These are phyloP conservation scores for Enchytraeus crypticus DNA, from an alignment of 2,888 invertebrate species.

Conservation along the genomic window DNA sequence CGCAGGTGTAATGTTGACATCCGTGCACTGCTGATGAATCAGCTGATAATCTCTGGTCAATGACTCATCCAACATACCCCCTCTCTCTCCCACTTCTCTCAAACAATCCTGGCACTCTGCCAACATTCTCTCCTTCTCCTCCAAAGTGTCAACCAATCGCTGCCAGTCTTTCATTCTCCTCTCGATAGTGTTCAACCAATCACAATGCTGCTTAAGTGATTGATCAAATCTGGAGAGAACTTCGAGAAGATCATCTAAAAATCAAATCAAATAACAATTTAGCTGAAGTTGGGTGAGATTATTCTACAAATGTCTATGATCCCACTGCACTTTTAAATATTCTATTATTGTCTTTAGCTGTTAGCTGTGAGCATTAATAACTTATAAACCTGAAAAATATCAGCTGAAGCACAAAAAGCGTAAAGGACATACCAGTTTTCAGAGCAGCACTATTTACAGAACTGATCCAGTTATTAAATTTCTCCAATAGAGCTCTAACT, in stretches of 20 bases:
- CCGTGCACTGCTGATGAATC: too few species aligned
- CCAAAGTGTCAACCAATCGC: conserved; percentile 68
- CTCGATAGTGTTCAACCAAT: conserved; percentile 79
- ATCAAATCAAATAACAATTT: too few species aligned
- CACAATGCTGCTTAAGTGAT: conserved; percentile 65
- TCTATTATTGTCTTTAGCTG: too few species aligned
- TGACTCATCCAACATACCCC: conserved; percentile 38
- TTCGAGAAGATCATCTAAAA: too few species aligned
- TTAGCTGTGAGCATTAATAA: too few species aligned
- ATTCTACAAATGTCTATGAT: too few species aligned
- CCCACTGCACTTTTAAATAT: too few species aligned
- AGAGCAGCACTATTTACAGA: conserved; percentile 10
- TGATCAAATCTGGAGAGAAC: conserved; percentile 74
- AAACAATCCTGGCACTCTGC: conserved; percentile 42
- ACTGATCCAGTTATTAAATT: conserved; percentile 14
- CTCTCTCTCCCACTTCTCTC: conserved; percentile 22
- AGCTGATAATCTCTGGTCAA: conserved; percentile 39
- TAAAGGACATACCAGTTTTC: conserved; percentile 17
- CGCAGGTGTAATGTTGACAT: too few species aligned
- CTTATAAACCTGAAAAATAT: neutral
- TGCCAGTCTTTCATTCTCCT: conserved; percentile 77
- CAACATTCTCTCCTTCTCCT: conserved; percentile 70
- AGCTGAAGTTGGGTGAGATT: too few species aligned
- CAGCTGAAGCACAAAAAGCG: neutral
- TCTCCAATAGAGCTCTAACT: conserved; percentile 14